A percentile compares a stretch with the other conserved stretches of the same genome.
phyloP scores from a whole-genome alignment of 2,888 invertebrate species.

The Coleophora flavipennella region DNA sequence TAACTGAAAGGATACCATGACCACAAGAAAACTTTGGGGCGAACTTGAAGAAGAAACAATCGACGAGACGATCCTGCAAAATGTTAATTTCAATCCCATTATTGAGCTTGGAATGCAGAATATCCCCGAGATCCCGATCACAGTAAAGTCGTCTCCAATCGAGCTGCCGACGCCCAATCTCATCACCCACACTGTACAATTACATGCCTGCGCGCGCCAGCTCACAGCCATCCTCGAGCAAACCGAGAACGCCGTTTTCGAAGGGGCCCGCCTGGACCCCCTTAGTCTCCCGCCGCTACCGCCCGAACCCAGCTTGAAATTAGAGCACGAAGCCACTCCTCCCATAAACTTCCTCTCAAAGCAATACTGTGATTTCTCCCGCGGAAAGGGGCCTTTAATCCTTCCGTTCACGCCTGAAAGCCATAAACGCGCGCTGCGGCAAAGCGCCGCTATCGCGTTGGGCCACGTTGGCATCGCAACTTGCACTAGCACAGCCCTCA shows the following conservation, averaged over 20 bases:
- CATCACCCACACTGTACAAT: constrained; percentile 59
- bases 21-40: constrained; percentile 50
- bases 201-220: constrained; percentile 51
- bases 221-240: constrained; percentile 48
- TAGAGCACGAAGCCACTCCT: constrained; percentile 42
- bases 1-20: constrained; percentile 21
- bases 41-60: constrained; percentile 49
- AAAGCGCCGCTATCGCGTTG: constrained; percentile 59
- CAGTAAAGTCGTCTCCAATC: constrained; percentile 58
- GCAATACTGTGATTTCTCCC: constrained; percentile 57
- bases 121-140: constrained; percentile 62
- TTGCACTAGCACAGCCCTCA: constrained; percentile 52
- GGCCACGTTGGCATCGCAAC: constrained; percentile 52
- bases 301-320: constrained; percentile 39
- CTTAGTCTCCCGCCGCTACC: constrained; percentile 46
- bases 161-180: constrained; percentile 57
- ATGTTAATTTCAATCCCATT: constrained; percentile 63
- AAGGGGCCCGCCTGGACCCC: constrained; percentile 42
- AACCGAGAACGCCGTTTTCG: constrained; percentile 45
- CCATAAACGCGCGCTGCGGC: constrained; percentile 52
- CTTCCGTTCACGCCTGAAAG: constrained; percentile 61
- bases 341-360: constrained; percentile 58
- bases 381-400: constrained; percentile 53
- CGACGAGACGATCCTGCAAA: constrained; percentile 48
- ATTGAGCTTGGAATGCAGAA: constrained; percentile 67